Conservation (phyloP, 2,797 vertebrate genomes). For the Sciurus vulgaris region DNA sequence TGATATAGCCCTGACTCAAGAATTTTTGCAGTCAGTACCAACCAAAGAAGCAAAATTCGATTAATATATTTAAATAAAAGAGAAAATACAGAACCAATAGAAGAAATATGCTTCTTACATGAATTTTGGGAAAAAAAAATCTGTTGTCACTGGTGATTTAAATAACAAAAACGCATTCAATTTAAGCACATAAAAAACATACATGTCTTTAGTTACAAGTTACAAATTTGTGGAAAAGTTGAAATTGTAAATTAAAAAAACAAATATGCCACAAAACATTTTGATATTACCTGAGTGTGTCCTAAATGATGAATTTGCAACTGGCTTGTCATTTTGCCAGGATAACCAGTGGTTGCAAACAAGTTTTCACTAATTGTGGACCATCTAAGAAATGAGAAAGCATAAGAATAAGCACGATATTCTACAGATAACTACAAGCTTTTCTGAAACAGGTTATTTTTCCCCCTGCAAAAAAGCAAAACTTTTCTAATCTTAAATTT, state of each 20-base stretch:
- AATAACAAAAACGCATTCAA: constrained; percentile 34
- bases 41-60: neutral
- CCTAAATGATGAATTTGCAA: constrained; percentile 96
- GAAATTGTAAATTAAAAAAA: constrained; percentile 6
- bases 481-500: constrained; percentile 20
- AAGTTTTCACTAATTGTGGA: constrained; percentile 95
- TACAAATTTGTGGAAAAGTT: constrained; percentile 26
- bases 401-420: neutral
- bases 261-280: neutral
- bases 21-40: constrained; percentile 1
- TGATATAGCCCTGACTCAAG: neutral
- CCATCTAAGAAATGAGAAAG: constrained; percentile 90
- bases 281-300: constrained; percentile 94
- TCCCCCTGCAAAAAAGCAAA: neutral
- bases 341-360: constrained; percentile 97
- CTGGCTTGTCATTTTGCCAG: constrained; percentile 95
- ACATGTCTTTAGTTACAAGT: constrained; percentile 15
- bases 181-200: constrained; percentile 46
- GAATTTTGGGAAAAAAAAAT: neutral
- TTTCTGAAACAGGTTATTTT: neutral
- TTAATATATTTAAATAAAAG: constrained; percentile 49
- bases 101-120: constrained; percentile 28
- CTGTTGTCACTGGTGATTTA: constrained; percentile 49
- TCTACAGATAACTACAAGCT: neutral
- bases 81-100: constrained; percentile 9